phyloP scores from a whole-genome alignment of 2,113 vertebrate species.

The Gila orcuttii region DNA sequence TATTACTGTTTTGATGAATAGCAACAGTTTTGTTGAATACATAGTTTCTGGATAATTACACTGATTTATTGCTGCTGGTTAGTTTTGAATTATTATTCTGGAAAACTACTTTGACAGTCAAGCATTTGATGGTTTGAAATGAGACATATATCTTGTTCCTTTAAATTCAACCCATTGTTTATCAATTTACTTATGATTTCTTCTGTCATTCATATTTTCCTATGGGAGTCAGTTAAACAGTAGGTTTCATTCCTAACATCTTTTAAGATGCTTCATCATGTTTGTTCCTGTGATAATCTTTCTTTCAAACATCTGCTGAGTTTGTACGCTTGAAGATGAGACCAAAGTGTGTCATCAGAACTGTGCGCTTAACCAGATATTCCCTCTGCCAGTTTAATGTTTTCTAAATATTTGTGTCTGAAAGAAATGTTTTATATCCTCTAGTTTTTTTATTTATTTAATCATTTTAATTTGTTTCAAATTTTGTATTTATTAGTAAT shows the following conservation, averaged over 20 bases:
- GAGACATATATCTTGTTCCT: background rate
- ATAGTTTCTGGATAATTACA: background rate
- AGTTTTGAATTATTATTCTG: background rate
- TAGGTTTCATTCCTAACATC: background rate
- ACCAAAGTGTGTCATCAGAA: background rate
- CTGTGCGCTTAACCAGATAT: background rate
- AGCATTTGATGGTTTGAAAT: background rate
- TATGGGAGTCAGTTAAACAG: background rate
- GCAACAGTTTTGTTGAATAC: background rate
- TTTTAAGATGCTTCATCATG: background rate
- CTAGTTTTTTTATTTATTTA: background rate
- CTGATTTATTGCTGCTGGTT: conserved; percentile 4
- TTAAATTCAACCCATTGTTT: background rate
- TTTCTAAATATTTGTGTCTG: background rate
- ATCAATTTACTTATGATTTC: background rate
- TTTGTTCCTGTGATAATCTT: background rate
- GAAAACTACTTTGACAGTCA: background rate
- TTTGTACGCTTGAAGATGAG: background rate
- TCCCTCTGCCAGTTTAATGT: background rate
- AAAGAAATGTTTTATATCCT: conserved; percentile 4
- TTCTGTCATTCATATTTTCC: background rate
- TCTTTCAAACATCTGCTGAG: background rate
- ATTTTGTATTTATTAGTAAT: background rate
- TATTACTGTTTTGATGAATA: conserved; percentile 10
- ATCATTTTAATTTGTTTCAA: background rate